Base-by-base conservation (phyloP, 2,888 invertebrate species). In the Rotaria sp. region DNA sequence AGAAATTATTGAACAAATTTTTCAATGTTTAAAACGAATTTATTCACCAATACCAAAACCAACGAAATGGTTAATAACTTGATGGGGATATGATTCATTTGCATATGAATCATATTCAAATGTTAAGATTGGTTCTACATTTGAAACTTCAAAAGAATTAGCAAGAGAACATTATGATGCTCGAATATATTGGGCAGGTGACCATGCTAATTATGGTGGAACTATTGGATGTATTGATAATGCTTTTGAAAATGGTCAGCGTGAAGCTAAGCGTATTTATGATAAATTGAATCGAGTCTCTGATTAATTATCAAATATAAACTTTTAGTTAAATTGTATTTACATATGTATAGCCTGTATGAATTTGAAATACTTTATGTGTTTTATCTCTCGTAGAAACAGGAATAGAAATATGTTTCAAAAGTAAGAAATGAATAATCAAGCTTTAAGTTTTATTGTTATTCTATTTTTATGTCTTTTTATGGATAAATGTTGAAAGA, bases 151-250 rank as follows among this genome's bases (percentile, higher is more conserved):
- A 13, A 8, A n/a, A n/a, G 80, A 41, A 45, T n/a, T 80, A n/a
- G 26, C 45, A n/a, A 24, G 2, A 80, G 80, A 80, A n/a, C n/a
- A n/a, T 45, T 45, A 26, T n/a, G 26, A 45, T n/a, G n/a, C 5
- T 13, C 26, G 80, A n/a, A n/a, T 80, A 45, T 10, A 80, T 80
- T 80, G 80, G 80, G 80, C 80, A 15, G 80, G 80, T 45, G 80
- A 80, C n/a, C 45, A 45, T 80, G 4, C 80, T 45, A 80, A 80
- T 45, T 41, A 80, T n/a, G 80, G 80, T 26, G 45, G 80, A 41
- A n/a, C 80, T 26, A 41, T 80, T n/a, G 80, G 45, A 45, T 80
- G 45, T 80, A 45, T 80, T 3, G 80, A 80, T 80, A 80, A 45
- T 45, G 45, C 45, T 26, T 80, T 80, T 80, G 45, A 80, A 45